phyloP scores from a whole-genome alignment of 1,140 invertebrate genomes.

The Rhizoglyphus robini region DNA sequence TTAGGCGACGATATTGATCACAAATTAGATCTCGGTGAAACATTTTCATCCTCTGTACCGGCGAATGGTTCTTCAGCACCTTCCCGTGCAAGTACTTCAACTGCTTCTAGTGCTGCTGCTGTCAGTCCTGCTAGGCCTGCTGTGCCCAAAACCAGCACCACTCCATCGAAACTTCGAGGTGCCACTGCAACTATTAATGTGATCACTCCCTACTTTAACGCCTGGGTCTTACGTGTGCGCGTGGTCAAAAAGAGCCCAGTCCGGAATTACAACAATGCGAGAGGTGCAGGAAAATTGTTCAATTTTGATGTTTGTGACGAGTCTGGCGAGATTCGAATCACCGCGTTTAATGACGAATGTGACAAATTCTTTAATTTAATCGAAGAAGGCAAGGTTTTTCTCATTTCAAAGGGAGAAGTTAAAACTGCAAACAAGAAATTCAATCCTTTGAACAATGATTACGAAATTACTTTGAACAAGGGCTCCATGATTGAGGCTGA shows the following conservation, averaged over 20 bases:
- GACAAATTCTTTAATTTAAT: constrained; percentile 83
- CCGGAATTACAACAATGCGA: constrained; percentile 68
- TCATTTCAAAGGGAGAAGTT: constrained; percentile 10
- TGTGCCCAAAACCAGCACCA: neutral
- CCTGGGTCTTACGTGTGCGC: constrained; percentile 13
- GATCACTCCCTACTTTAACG: constrained; percentile 19
- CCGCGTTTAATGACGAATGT: constrained; percentile 74
- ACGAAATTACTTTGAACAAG: constrained; percentile 78
- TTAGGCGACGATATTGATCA: neutral
- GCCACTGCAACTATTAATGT: constrained; percentile 14
- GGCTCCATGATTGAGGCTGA: constrained; percentile 63
- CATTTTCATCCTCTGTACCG: too few species aligned
- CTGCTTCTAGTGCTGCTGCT: neutral
- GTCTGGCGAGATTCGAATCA: constrained; percentile 84
- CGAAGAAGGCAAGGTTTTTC: constrained; percentile 49
- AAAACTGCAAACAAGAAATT: constrained; percentile 22
- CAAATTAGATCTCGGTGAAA: neutral
- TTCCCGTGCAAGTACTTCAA: neutral
- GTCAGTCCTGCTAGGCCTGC: neutral
- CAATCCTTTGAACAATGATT: constrained; percentile 64
- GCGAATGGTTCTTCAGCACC: too few species aligned
- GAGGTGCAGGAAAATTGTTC: constrained; percentile 82
- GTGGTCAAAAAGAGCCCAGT: neutral
- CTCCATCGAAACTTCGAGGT: neutral
- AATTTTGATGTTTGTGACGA: constrained; percentile 83